These are phyloP conservation scores for Platysternon megacephalum DNA, from an alignment of 2,113 vertebrate species.

Conservation along the genomic window DNA sequence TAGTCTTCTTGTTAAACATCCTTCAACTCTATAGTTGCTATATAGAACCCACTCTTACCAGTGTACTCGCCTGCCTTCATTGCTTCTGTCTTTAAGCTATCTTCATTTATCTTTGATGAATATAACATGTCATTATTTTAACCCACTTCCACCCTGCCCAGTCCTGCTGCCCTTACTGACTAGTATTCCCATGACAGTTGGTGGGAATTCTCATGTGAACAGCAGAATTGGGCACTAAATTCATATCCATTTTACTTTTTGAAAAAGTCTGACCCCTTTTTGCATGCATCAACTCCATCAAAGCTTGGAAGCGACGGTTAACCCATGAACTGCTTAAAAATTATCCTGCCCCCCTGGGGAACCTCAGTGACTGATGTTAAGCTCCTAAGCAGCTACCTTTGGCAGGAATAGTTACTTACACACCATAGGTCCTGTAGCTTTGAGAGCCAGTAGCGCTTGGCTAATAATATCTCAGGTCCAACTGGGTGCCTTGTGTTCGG, in stretches of 20 bases:
- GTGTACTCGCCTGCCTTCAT: not conserved
- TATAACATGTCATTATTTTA: not conserved
- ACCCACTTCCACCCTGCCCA: not conserved
- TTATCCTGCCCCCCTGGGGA: not conserved
- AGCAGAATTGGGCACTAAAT: not conserved
- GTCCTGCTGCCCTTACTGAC: not conserved
- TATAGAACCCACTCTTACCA: not conserved
- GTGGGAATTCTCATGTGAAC: not conserved
- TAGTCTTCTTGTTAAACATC: slow-evolving; percentile 4
- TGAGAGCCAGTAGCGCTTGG: not conserved
- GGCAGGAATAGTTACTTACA: not conserved
- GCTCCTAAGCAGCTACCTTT: not conserved
- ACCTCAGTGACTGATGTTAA: not conserved
- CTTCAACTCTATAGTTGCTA: not conserved
- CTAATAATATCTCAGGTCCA: not conserved
- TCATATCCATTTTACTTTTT: not conserved
- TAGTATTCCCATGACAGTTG: not conserved
- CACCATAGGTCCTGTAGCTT: not conserved
- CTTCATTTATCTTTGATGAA: slow-evolving; percentile 6
- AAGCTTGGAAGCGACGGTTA: not conserved
- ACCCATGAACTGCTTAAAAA: not conserved
- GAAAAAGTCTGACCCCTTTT: not conserved
- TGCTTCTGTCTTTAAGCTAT: not conserved
- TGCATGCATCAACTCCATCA: not conserved
- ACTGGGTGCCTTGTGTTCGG: not conserved